These are phyloP conservation scores for Epistrophe eligans DNA, from an alignment of 2,888 invertebrate species.

Conservation along the genomic window DNA sequence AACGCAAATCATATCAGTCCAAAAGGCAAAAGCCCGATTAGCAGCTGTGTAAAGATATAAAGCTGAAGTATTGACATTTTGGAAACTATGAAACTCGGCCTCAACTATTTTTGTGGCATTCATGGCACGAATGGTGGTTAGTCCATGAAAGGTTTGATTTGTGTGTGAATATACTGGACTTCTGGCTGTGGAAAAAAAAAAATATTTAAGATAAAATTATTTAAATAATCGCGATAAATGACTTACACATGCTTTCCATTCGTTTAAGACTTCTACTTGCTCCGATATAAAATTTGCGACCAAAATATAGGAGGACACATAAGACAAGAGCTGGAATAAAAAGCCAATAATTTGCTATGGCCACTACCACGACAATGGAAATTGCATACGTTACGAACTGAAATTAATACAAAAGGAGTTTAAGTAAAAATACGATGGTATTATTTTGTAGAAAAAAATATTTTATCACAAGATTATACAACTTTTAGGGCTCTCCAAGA, in stretches of 20 bases:
- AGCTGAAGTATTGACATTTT: slow-evolving; percentile 89
- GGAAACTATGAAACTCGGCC: slow-evolving; percentile 87
- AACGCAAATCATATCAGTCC: slow-evolving; percentile 94
- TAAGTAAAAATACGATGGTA: too few relatives aligned
- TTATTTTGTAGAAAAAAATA: too few relatives aligned
- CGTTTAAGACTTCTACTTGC: slow-evolving; percentile 85
- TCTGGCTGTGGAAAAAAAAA: slow-evolving; percentile 85
- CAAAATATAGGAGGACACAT: slow-evolving; percentile 85
- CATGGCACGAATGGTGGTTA: slow-evolving; percentile 91
- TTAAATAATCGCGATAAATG: too few relatives aligned
- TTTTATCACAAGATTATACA: too few relatives aligned
- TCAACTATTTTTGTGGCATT: slow-evolving; percentile 87
- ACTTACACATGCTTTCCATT: slow-evolving; percentile 83
- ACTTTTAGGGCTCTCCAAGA: too few relatives aligned
- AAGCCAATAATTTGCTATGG: slow-evolving; percentile 87
- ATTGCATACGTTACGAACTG: slow-evolving; percentile 82
- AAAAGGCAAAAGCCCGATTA: slow-evolving; percentile 96
- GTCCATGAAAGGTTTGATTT: slow-evolving; percentile 90
- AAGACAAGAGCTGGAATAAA: slow-evolving; percentile 86
- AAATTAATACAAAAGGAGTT: background rate
- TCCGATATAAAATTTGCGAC: slow-evolving; percentile 85
- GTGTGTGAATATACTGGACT: slow-evolving; percentile 92
- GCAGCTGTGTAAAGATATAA: slow-evolving; percentile 93
- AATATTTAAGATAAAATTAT: too few relatives aligned
- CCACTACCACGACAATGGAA: slow-evolving; percentile 87